Conservation (phyloP, 1,140 invertebrate genomes). For the Bilobella aurantiaca region DNA sequence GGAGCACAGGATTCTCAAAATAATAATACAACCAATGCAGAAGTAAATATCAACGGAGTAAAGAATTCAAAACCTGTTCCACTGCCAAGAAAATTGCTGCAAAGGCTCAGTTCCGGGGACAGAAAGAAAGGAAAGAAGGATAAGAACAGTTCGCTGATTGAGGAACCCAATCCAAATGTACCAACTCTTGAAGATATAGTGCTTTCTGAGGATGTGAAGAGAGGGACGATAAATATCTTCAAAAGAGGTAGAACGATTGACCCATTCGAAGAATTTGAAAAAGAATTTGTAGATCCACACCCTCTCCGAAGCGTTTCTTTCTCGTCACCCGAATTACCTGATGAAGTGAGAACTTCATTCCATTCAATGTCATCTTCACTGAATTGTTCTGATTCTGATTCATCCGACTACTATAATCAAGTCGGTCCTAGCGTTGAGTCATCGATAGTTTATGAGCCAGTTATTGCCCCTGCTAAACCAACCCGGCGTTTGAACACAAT, state of each 20-base stretch:
- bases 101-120: conserved; percentile 1
- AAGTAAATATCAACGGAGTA: not conserved
- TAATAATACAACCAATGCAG: conserved; percentile 2
- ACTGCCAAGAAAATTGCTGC: conserved; percentile 17
- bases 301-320: conserved; percentile 13
- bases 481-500: too few species aligned
- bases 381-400: not conserved
- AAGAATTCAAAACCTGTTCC: conserved; percentile 16
- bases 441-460: too few species aligned
- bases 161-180: too few species aligned
- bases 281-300: conserved; percentile 14
- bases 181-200: too few species aligned
- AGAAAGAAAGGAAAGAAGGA: not conserved
- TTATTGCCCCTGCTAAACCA: too few species aligned
- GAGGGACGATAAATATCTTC: conserved; percentile 31
- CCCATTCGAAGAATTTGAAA: conserved; percentile 30
- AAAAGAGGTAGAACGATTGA: conserved; percentile 13
- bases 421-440: conserved; percentile 10
- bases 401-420: conserved; percentile 18
- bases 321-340: conserved; percentile 21
- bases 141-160: not conserved
- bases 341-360: not conserved
- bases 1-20: not conserved
- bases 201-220: conserved; percentile 11
- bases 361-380: conserved; percentile 8